Percentiles rank a stretch among this genome's conserved stretches.
Evolutionary conservation across 2,797 vertebrate genomes (phyloP).

Genomic region (Halcyon leucocephala): DNA sequence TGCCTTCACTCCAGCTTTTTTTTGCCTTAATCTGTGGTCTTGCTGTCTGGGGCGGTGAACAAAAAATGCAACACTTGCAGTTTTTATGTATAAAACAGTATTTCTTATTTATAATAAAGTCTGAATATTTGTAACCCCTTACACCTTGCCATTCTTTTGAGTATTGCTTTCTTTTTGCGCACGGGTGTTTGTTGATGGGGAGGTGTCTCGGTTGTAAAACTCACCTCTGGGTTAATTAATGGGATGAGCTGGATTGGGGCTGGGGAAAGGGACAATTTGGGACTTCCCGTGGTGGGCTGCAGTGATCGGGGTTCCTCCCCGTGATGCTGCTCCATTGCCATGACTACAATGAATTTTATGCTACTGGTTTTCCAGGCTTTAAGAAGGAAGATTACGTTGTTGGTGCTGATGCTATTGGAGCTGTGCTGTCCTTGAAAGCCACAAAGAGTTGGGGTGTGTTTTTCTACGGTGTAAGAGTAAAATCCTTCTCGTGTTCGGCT

Average conservation of each 20-base stretch:
- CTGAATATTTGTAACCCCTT: conserved; percentile 89
- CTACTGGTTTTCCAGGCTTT: neutral
- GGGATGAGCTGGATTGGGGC: neutral
- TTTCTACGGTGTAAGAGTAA: neutral
- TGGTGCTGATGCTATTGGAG: neutral
- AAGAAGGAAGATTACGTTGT: neutral
- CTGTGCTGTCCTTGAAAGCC: neutral
- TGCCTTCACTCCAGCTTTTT: conserved; percentile 78
- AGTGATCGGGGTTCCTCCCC: neutral
- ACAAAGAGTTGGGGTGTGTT: neutral
- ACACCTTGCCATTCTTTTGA: conserved; percentile 64
- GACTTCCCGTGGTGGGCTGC: neutral
- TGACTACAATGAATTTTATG: neutral
- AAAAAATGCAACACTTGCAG: conserved; percentile 86
- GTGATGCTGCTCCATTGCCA: neutral
- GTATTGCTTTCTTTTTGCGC: conserved; percentile 22
- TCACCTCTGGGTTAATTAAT: neutral
- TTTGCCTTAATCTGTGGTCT: conserved; percentile 80
- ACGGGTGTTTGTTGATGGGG: too few relatives aligned
- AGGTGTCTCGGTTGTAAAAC: neutral
- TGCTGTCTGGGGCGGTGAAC: conserved; percentile 80
- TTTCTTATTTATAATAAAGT: conserved; percentile 97
- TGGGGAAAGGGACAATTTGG: neutral
- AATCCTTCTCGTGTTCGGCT: neutral
- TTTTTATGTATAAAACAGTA: conserved; percentile 93